Evolutionary conservation across 2,797 vertebrate species (phyloP).

Genomic region (Capromys pilorides): DNA sequence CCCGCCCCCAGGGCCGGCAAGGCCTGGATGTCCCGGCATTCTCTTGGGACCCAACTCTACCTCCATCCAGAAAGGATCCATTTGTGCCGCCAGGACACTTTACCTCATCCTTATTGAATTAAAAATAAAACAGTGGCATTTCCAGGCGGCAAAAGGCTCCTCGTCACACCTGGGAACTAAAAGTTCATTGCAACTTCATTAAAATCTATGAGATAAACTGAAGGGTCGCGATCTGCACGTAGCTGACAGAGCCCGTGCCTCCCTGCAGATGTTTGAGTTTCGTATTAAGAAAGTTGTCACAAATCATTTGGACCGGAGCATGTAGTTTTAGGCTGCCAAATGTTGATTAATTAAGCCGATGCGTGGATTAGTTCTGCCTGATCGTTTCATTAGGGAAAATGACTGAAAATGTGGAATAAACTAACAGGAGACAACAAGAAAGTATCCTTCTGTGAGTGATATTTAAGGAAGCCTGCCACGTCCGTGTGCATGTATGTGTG

Average conservation of each 20-base stretch:
- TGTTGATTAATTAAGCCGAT: slow-evolving; percentile 89
- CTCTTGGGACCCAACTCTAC: neutral
- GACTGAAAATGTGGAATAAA: slow-evolving; percentile 84
- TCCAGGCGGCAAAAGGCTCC: slow-evolving; percentile 72
- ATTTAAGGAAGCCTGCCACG: slow-evolving; percentile 1
- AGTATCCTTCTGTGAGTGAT: slow-evolving; percentile 59
- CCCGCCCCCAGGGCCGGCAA: neutral
- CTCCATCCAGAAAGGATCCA: neutral
- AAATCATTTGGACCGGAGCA: slow-evolving; percentile 85
- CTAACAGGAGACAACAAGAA: slow-evolving; percentile 56
- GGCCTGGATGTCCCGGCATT: neutral
- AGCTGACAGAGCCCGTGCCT: slow-evolving; percentile 75
- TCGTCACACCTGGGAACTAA: slow-evolving; percentile 68
- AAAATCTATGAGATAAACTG: slow-evolving; percentile 82
- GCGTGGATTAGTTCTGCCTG: slow-evolving; percentile 91
- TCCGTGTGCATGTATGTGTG: neutral
- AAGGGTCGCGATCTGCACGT: slow-evolving; percentile 67
- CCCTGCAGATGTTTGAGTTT: slow-evolving; percentile 82
- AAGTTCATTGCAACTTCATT: slow-evolving; percentile 81
- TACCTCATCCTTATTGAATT: slow-evolving; percentile 56
- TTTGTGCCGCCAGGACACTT: neutral
- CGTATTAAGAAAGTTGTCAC: slow-evolving; percentile 89
- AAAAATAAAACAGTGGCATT: slow-evolving; percentile 78
- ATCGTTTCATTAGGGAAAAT: slow-evolving; percentile 89
- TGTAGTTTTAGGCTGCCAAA: slow-evolving; percentile 86